Percentiles rank a stretch among this genome's conserved stretches.
These are phyloP conservation scores for Drosophila eohydei DNA, from an alignment of 2,888 invertebrate species.

Conservation along the genomic window DNA sequence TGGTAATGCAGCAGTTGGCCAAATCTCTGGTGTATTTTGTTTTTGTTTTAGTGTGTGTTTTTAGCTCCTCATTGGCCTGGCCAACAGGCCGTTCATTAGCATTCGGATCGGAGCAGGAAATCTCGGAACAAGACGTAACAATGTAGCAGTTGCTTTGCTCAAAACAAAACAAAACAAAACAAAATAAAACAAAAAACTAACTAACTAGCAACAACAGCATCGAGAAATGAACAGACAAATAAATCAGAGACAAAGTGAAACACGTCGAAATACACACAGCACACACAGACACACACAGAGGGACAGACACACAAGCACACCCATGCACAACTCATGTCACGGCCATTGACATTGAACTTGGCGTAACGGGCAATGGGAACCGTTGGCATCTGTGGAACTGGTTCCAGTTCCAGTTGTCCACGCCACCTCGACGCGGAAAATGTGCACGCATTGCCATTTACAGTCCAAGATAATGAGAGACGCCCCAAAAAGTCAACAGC, in stretches of 20 bases:
- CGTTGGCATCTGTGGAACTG: constrained; percentile 8
- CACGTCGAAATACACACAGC: constrained; percentile 11
- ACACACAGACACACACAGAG: neutral
- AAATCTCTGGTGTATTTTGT: constrained; percentile 1
- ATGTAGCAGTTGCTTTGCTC: constrained; percentile 27
- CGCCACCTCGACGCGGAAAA: constrained; percentile 32
- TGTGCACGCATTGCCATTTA: constrained; percentile 39
- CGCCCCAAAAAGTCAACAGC: constrained; percentile 19
- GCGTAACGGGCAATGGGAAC: constrained; percentile 14
- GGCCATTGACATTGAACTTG: constrained; percentile 77
- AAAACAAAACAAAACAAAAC: constrained; percentile 40
- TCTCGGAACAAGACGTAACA: constrained; percentile 35
- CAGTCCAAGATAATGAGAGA: constrained; percentile 37
- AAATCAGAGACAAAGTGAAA: constrained; percentile 38
- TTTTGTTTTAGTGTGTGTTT: neutral
- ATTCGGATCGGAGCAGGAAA: constrained; percentile 50
- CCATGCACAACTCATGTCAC: constrained; percentile 36
- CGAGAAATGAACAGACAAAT: constrained; percentile 22
- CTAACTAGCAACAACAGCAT: neutral
- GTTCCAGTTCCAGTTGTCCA: constrained; percentile 23
- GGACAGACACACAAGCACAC: constrained; percentile 3
- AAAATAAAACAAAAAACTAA: constrained; percentile 26
- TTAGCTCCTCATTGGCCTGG: constrained; percentile 1
- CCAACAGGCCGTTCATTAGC: constrained; percentile 26
- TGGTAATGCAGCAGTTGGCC: constrained; percentile 29